Conservation (phyloP, 2,113 vertebrate species). For the Alaudala cheleensis region DNA sequence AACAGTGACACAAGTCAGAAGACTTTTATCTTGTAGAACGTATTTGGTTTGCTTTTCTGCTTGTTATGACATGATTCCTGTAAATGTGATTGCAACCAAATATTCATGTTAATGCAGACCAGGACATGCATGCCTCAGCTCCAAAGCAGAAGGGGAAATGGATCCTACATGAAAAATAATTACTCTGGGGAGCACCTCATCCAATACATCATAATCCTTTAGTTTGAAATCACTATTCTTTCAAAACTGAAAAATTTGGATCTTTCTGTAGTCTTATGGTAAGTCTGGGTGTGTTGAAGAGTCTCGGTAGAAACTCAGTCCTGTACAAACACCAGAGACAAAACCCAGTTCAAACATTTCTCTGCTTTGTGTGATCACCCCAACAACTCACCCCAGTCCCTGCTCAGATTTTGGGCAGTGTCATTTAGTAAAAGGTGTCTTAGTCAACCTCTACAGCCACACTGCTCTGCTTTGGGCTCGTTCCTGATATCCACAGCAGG, state of each 20-base stretch:
- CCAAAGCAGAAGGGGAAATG: not conserved
- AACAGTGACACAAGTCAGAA: not conserved
- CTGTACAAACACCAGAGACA: not conserved
- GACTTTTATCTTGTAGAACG: not conserved
- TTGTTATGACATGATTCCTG: too few species aligned
- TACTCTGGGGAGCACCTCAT: not conserved
- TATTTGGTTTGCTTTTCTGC: too few species aligned
- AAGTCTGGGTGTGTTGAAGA: not conserved
- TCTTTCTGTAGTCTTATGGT: fast-evolving
- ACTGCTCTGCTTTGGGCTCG: not conserved
- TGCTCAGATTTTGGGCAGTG: not conserved
- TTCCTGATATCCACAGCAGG: not conserved
- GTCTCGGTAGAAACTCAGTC: not conserved
- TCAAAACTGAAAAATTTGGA: not conserved
- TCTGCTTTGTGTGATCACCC: not conserved
- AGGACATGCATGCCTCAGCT: not conserved
- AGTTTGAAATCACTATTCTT: not conserved
- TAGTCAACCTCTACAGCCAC: not conserved
- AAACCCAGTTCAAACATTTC: not conserved
- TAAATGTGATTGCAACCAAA: too few species aligned
- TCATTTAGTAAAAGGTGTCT: not conserved
- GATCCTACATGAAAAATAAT: not conserved
- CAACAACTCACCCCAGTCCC: not conserved
- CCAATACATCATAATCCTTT: not conserved
- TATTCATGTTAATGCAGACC: not conserved